Base-by-base conservation (phyloP, 30 jellyfish, hydroid and myxozoan species). In the Sanderia malayensis region DNA sequence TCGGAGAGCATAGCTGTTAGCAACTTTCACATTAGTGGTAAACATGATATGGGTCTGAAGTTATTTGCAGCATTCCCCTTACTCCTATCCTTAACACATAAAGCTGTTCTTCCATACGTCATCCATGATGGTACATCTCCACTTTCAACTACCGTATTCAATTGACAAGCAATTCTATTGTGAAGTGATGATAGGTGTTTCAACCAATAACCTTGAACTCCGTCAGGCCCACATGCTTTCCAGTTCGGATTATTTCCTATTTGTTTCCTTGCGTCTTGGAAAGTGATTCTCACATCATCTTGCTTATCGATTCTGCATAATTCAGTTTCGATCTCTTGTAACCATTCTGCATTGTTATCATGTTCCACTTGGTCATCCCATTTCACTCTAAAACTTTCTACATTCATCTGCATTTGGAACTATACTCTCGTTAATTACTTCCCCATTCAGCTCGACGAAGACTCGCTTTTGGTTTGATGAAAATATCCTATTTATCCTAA, bases 161-260 rank as follows among this genome's bases (percentile, higher is more conserved):
- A 22, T 32, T 64, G 44, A 29, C 3, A 23, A 21, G 46, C 71
- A 18, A 71, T 53, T 31, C 72, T 49, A 22, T 30, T 72, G 26
- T 71, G 83, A 21, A 71, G 26, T 26, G 72, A 3, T 8, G 71
- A 2, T 21, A 71, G 24, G 25, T 28, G 17, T n/a, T 71, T 71
- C 9, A 49, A 0, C 83, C 72, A 71, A 22, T 23, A 53, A 0
- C 61, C 62, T 24, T 53, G 83, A 4, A 71, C 71, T 4, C 72
- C 72, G 34, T 71, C 73, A 30, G 71, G 61, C 41, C 83, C 41
- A 27, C 72, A 44, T 47, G 83, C 83, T 30, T 71, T 71, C 83
- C 83, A 71, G 27, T 71, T 44, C 28, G 72, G 61, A 4, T 46
- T 47, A 41, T 71, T 71, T 44, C 34, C 29, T 2, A 0, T 22